Percentiles rank a stretch among this genome's conserved stretches.
Conservation (phyloP, 2,888 invertebrate genomes). For the Hemithea aestivaria region DNA sequence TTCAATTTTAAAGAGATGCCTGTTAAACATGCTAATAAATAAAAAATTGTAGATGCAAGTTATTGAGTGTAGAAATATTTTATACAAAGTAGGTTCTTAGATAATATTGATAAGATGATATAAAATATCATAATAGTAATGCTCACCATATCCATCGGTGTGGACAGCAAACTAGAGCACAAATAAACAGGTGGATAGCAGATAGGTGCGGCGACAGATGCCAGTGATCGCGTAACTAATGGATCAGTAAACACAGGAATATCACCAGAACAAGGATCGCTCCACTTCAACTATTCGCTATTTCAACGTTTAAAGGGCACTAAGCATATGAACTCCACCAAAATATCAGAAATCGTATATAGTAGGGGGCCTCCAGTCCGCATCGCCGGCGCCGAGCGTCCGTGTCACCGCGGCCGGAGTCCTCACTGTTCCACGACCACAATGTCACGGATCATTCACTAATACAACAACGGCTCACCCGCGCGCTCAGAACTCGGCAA, state of each 20-base stretch:
- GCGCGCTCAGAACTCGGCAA: constrained; percentile 95
- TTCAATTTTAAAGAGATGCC: constrained; percentile 17
- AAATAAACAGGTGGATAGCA: constrained; percentile 30
- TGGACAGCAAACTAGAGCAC: constrained; percentile 47
- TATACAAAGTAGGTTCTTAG: constrained; percentile 8
- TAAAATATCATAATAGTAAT: constrained; percentile 50
- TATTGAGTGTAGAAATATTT: constrained; percentile 8
- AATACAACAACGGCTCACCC: constrained; percentile 61
- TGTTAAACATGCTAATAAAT: constrained; percentile 3
- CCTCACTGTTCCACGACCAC: constrained; percentile 54
- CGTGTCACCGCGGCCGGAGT: constrained; percentile 54
- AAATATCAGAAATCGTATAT: constrained; percentile 69
- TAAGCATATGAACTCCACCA: constrained; percentile 75
- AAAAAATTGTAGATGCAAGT: constrained; percentile 8
- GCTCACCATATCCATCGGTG: constrained; percentile 54
- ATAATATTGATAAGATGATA: constrained; percentile 34
- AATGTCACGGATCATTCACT: constrained; percentile 68
- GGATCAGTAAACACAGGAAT: constrained; percentile 36
- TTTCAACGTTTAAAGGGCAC: constrained; percentile 64
- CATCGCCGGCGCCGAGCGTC: constrained; percentile 61
- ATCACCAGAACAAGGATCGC: constrained; percentile 59
- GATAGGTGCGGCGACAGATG: constrained; percentile 9
- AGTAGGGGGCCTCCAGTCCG: constrained; percentile 59
- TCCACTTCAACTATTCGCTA: constrained; percentile 29
- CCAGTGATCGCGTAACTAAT: constrained; percentile 13